Percentiles rank a stretch among this genome's conserved stretches.
phyloP scores from a whole-genome alignment of 92 coral and sea anemone species.

The Chrysogorgia sp. region DNA sequence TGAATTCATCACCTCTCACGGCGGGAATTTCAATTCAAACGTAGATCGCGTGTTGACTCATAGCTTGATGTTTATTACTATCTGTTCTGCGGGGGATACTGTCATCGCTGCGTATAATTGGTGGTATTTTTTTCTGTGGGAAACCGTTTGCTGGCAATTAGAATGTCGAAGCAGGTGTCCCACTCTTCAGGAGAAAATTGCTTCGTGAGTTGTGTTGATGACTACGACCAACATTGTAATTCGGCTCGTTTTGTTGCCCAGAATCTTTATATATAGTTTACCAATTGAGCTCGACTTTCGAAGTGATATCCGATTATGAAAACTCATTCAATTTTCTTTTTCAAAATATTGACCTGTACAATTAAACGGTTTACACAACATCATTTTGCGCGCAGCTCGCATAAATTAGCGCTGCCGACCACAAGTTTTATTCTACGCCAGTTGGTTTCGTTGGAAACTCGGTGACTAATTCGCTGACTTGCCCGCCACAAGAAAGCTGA shows the following conservation, averaged over 20 bases:
- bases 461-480: background rate
- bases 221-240: too few species aligned
- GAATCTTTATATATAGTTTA: too few species aligned
- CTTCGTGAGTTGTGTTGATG: background rate
- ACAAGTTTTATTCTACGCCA: background rate
- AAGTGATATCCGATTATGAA: too few species aligned
- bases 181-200: background rate
- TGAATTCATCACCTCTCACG: background rate
- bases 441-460: background rate
- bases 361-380: constrained; percentile 1
- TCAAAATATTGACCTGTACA: constrained; percentile 6
- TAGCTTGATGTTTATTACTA: constrained; percentile 28
- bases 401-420: background rate
- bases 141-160: background rate
- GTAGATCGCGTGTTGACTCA: background rate
- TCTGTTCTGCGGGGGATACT: constrained; percentile 1
- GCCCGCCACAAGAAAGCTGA: background rate
- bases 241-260: background rate
- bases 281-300: too few species aligned
- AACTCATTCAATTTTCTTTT: too few species aligned
- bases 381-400: too few species aligned
- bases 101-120: constrained; percentile 21
- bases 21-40: background rate
- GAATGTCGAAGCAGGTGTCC: background rate
- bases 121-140: constrained; percentile 14